Conservation (phyloP, 2,888 invertebrate genomes). For the Poecilobothrus nobilitatus region DNA sequence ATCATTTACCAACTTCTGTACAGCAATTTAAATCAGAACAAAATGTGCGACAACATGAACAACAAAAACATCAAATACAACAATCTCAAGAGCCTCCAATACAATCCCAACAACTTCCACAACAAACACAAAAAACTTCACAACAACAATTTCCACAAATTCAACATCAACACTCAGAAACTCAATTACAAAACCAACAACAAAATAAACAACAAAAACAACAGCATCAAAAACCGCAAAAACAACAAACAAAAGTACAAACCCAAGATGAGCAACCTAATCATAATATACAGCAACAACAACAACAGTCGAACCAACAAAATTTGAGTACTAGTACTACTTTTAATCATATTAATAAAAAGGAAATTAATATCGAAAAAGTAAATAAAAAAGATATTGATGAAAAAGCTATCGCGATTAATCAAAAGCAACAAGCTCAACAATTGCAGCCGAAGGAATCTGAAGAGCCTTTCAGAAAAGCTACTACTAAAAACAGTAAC, state of each 20-base stretch:
- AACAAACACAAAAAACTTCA: not conserved
- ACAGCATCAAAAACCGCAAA: slow-evolving; percentile 8
- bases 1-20: slow-evolving; percentile 21
- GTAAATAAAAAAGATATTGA: not conserved
- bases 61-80: not conserved
- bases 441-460: slow-evolving; percentile 14
- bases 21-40: not conserved
- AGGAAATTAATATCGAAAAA: not conserved
- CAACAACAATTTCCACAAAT: not conserved
- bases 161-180: not conserved
- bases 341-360: not conserved
- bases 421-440: slow-evolving; percentile 10
- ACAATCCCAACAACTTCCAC: not conserved
- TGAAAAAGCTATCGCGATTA: not conserved
- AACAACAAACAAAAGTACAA: slow-evolving; percentile 13
- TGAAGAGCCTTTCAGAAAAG: slow-evolving; percentile 8
- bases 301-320: slow-evolving; percentile 12
- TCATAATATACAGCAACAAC: slow-evolving; percentile 16
- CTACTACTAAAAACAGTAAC: slow-evolving; percentile 9
- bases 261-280: slow-evolving; percentile 14
- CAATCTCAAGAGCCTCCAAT: not conserved
- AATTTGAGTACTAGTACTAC: not conserved
- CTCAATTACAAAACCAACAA: not conserved
- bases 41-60: not conserved
- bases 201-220: slow-evolving; percentile 12